Evolutionary conservation across 2,113 vertebrate species (phyloP).

Genomic region (Ammodytes dubius): DNA sequence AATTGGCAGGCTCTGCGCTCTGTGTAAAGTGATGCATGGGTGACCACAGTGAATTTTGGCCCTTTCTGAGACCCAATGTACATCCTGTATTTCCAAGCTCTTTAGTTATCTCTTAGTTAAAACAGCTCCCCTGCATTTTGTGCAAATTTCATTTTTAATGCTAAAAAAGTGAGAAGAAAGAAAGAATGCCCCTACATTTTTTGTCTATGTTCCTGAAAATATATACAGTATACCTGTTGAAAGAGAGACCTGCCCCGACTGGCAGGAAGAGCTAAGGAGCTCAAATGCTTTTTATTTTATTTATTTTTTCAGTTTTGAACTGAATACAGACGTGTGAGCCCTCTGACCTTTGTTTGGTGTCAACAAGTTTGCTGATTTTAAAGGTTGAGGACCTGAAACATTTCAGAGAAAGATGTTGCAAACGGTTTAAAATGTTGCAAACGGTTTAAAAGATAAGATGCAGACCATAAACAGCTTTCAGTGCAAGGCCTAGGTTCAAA

Average conservation of each 20-base stretch:
- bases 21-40: background rate
- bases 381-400: background rate
- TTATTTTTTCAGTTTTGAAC: background rate
- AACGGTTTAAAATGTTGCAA: conserved; percentile 9
- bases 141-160: background rate
- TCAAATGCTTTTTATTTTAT: background rate
- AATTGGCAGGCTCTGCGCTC: too few species aligned
- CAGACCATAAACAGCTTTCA: conserved; percentile 11
- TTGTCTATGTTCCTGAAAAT: too few species aligned
- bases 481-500: background rate
- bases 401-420: background rate
- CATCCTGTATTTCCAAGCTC: background rate
- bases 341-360: conserved; percentile 1
- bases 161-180: background rate
- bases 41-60: background rate
- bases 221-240: too few species aligned
- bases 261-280: conserved; percentile 15
- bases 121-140: background rate
- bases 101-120: background rate
- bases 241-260: background rate
- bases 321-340: conserved; percentile 1
- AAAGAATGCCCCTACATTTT: too few species aligned
- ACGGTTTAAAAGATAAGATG: conserved; percentile 35
- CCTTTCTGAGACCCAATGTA: background rate
- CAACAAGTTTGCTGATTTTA: conserved; percentile 4